Conservation (phyloP, 2,888 invertebrate species). For the Hipparchia sbordonii region DNA sequence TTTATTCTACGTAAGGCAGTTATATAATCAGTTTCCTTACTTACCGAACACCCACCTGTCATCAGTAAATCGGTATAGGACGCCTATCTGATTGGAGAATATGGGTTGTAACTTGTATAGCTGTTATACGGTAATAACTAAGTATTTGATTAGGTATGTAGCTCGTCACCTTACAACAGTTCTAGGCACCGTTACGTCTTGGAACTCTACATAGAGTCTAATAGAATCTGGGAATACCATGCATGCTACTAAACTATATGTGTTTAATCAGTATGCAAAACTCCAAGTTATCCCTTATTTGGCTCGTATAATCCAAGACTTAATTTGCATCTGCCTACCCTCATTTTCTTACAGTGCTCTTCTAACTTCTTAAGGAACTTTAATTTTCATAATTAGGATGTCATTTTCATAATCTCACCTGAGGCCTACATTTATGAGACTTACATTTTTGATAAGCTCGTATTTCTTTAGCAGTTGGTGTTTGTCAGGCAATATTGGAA, state of each 20-base stretch:
- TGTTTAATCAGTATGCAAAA: not conserved
- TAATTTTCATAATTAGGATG: no score
- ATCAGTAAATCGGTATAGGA: not conserved
- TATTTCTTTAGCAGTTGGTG: no score
- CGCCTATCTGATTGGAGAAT: not conserved
- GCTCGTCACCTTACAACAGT: conserved; percentile 23
- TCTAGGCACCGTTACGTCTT: conserved; percentile 30
- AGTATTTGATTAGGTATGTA: not conserved
- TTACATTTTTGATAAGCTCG: no score
- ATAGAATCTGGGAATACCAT: conserved; percentile 5
- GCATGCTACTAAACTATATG: not conserved
- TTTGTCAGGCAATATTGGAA: no score
- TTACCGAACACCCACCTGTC: not conserved
- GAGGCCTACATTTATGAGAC: no score
- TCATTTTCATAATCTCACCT: no score
- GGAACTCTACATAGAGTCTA: conserved; percentile 18
- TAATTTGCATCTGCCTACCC: no score
- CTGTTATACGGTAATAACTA: no score
- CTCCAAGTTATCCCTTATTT: not conserved
- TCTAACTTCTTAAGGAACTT: no score
- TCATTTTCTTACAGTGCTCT: not conserved
- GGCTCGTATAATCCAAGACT: not conserved
- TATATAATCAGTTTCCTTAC: not conserved
- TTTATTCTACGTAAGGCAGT: no score
- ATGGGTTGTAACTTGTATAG: no score